phyloP scores from a whole-genome alignment of 2,888 invertebrate species.

The Archips crataeganus region DNA sequence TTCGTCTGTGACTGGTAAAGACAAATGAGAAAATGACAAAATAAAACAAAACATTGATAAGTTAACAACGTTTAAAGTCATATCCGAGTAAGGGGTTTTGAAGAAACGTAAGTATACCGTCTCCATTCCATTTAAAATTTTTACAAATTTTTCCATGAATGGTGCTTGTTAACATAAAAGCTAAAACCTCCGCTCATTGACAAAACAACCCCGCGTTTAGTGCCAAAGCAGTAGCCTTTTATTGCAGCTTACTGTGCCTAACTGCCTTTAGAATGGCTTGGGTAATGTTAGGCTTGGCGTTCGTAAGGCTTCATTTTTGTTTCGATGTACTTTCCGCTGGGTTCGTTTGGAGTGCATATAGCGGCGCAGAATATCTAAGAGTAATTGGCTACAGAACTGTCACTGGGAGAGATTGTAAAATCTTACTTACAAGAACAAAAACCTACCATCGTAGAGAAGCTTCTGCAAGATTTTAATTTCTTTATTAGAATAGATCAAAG shows the following conservation, averaged over 20 bases:
- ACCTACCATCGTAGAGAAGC: background rate
- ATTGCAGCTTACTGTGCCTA: constrained; percentile 12
- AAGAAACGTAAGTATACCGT: background rate
- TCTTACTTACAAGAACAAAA: background rate
- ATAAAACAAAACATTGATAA: too few species aligned
- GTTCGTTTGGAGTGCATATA: background rate
- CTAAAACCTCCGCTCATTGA: background rate
- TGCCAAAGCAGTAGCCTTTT: constrained; percentile 7
- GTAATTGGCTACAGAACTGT: background rate
- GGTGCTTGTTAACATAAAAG: background rate
- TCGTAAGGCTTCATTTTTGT: background rate
- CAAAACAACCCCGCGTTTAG: constrained; percentile 2
- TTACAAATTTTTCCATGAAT: background rate
- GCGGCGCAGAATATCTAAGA: background rate
- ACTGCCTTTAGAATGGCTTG: constrained; percentile 5
- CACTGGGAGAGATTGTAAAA: background rate
- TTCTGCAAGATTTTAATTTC: background rate
- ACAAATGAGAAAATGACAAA: too few species aligned
- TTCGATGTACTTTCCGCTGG: background rate
- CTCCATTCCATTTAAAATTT: background rate
- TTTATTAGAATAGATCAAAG: background rate
- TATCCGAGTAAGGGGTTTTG: background rate
- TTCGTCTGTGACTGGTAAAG: too few species aligned
- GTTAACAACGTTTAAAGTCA: too few species aligned
- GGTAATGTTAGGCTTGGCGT: background rate